Evolutionary conservation across 2,113 vertebrate genomes (phyloP).

Genomic region (Cyprinodon brontotheroides): DNA sequence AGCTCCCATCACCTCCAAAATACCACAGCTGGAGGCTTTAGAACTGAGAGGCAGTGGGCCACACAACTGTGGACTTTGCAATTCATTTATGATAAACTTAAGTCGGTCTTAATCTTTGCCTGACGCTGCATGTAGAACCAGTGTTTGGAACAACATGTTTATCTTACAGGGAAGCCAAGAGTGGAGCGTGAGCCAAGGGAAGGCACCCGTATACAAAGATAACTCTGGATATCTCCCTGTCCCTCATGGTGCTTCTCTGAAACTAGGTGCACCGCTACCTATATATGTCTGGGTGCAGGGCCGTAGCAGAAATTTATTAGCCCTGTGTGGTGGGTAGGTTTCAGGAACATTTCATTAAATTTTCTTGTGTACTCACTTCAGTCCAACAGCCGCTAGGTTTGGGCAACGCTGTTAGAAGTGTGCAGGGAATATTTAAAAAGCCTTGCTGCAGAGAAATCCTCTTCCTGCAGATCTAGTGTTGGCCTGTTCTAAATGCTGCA

Average conservation of each 20-base stretch:
- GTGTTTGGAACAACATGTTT: constrained; percentile 73
- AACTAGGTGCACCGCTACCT: constrained; percentile 42
- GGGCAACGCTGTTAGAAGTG: too few species aligned
- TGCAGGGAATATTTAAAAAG: too few species aligned
- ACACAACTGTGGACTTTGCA: constrained; percentile 73
- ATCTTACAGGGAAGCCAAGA: constrained; percentile 55
- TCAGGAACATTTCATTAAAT: constrained; percentile 31
- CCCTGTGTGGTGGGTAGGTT: constrained; percentile 29
- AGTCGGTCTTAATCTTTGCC: constrained; percentile 69
- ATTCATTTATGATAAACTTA: constrained; percentile 74
- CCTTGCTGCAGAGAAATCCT: background rate
- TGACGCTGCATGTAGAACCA: constrained; percentile 60
- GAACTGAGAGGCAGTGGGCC: constrained; percentile 64
- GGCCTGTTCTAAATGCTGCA: too few species aligned
- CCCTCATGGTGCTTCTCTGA: constrained; percentile 34
- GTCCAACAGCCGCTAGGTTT: too few species aligned
- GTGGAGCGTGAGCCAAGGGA: constrained; percentile 54
- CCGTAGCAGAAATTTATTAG: constrained; percentile 59
- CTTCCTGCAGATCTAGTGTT: background rate
- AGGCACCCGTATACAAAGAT: constrained; percentile 59
- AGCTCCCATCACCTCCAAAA: constrained; percentile 54
- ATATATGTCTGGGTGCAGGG: constrained; percentile 50
- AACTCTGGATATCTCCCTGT: constrained; percentile 54
- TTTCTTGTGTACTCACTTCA: too few species aligned
- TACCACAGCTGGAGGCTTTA: constrained; percentile 63